Percentiles rank a stretch among this genome's conserved stretches.
Evolutionary conservation across 2,113 vertebrate genomes (phyloP).

Genomic region (Hiodon tergisus): DNA sequence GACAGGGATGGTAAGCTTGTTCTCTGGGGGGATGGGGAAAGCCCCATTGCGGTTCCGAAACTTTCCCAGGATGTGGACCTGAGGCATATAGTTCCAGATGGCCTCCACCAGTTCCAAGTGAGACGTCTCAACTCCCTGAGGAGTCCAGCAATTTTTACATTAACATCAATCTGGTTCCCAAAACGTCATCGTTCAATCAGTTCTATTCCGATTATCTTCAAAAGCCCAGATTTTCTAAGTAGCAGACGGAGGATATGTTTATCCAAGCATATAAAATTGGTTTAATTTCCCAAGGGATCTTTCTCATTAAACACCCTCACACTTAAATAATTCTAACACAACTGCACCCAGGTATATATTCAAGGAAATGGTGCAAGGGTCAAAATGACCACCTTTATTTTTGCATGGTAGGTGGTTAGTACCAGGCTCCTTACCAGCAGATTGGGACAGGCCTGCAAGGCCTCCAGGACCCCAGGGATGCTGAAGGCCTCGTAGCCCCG

Average conservation of each 20-base stretch:
- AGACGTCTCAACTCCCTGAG: slow-evolving; percentile 93
- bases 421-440: slow-evolving; percentile 73
- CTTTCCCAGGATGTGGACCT: slow-evolving; percentile 96
- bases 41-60: slow-evolving; percentile 97
- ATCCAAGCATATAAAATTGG: neutral
- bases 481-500: slow-evolving; percentile 94
- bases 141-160: neutral
- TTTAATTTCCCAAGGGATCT: no score
- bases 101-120: slow-evolving; percentile 97
- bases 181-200: neutral
- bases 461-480: slow-evolving; percentile 94
- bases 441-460: slow-evolving; percentile 90
- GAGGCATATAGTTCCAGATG: slow-evolving; percentile 99
- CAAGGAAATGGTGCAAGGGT: no score
- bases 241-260: no score
- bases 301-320: no score
- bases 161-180: neutral
- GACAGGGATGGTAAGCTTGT: slow-evolving; percentile 94
- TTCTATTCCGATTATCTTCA: neutral
- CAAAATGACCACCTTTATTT: no score
- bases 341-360: no score
- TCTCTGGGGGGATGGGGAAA: slow-evolving; percentile 96
- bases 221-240: no score
- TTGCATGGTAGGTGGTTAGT: neutral
- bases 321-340: no score